phyloP scores from a whole-genome alignment of 2,888 invertebrate species.

The Caradrina kadenii region DNA sequence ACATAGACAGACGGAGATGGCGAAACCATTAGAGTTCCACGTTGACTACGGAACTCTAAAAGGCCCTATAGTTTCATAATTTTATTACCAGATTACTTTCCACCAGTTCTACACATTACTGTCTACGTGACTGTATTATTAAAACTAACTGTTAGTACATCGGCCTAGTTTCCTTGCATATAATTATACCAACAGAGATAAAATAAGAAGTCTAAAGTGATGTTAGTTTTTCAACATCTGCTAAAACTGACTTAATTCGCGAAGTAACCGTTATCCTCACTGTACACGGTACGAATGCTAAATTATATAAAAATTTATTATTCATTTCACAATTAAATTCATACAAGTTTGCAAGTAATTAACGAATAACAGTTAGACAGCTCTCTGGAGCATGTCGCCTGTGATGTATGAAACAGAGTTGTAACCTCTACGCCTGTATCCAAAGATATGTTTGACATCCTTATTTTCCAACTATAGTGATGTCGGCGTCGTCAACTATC shows the following conservation, averaged over 20 bases:
- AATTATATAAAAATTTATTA: conserved; percentile 58
- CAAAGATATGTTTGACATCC: neutral
- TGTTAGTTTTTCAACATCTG: conserved; percentile 58
- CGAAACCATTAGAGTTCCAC: too few relatives aligned
- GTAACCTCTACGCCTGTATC: neutral
- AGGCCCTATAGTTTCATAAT: neutral
- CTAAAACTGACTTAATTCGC: conserved; percentile 63
- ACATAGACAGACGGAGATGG: too few relatives aligned
- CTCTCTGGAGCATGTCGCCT: conserved; percentile 58
- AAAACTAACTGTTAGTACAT: conserved; percentile 63
- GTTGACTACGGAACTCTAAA: neutral
- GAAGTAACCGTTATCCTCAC: conserved; percentile 67
- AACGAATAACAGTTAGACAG: conserved; percentile 64
- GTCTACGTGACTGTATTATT: conserved; percentile 52
- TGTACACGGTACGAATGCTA: conserved; percentile 37
- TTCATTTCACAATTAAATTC: conserved; percentile 68
- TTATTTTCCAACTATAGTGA: too few relatives aligned
- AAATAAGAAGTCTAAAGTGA: conserved; percentile 39
- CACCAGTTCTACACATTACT: conserved; percentile 2
- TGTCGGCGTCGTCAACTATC: too few relatives aligned
- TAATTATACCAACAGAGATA: conserved; percentile 53
- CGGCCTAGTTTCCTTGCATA: conserved; percentile 67
- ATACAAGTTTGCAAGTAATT: conserved; percentile 64
- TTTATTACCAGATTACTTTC: neutral
- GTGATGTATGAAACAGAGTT: conserved; percentile 32